A percentile compares a stretch with the other conserved stretches of the same genome.
phyloP scores from a whole-genome alignment of 37 sponge, comb jelly and placozoan species.

The Cladorhizidae sp. region DNA sequence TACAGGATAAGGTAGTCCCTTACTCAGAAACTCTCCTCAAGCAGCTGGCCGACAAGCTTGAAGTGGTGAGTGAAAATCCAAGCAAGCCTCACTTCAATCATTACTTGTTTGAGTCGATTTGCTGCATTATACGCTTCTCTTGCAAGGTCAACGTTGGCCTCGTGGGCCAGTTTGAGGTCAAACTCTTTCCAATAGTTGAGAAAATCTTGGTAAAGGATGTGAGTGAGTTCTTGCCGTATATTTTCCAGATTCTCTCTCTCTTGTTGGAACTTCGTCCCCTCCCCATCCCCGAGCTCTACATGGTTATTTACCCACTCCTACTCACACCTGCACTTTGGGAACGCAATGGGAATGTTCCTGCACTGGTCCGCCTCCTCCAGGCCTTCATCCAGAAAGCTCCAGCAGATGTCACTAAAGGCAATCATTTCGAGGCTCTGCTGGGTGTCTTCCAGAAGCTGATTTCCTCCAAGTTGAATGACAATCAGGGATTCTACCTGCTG shows the following conservation, averaged over 20 bases:
- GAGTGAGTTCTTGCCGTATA: slow-evolving; percentile 94
- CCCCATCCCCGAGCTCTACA: slow-evolving; percentile 88
- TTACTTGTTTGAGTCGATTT: slow-evolving; percentile 96
- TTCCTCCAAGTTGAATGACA: slow-evolving; percentile 95
- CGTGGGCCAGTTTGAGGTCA: slow-evolving; percentile 69
- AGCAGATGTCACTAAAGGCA: slow-evolving; percentile 36
- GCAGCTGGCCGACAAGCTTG: slow-evolving; percentile 77
- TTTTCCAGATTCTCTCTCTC: slow-evolving; percentile 95
- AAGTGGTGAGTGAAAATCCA: slow-evolving; percentile 88
- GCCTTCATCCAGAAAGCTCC: slow-evolving; percentile 85
- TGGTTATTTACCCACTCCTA: slow-evolving; percentile 87
- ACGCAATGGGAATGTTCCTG: slow-evolving; percentile 90
- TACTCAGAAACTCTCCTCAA: slow-evolving; percentile 70
- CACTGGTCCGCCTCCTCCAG: slow-evolving; percentile 92
- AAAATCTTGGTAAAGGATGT: slow-evolving; percentile 85
- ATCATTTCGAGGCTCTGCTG: slow-evolving; percentile 55
- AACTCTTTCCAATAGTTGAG: slow-evolving; percentile 90
- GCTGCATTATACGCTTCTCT: slow-evolving; percentile 78
- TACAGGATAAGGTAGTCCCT: slow-evolving; percentile 55
- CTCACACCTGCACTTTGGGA: slow-evolving; percentile 97
- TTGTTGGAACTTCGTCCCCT: slow-evolving; percentile 88
- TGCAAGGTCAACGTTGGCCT: slow-evolving; percentile 49
- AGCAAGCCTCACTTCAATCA: slow-evolving; percentile 99
- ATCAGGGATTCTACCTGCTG: slow-evolving; percentile 95
- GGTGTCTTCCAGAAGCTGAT: slow-evolving; percentile 98